Conservation (phyloP, 2,113 vertebrate genomes). For the Hydrochoerus hydrochaeris region DNA sequence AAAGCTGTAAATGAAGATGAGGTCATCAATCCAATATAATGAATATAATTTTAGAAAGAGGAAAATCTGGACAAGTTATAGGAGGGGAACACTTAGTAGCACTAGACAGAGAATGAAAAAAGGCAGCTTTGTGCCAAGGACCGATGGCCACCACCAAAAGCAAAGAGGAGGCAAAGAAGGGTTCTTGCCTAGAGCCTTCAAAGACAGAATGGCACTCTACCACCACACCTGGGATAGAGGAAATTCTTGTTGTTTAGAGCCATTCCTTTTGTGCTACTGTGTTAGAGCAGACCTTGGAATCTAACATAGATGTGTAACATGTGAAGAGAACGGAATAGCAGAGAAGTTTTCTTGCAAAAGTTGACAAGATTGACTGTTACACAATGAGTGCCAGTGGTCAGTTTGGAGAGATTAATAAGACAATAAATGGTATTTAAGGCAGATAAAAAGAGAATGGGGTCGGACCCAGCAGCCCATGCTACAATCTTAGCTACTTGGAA, state of each 20-base stretch:
- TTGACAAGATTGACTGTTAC: neutral
- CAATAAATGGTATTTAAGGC: neutral
- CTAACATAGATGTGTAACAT: neutral
- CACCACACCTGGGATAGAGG: neutral
- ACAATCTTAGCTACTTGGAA: neutral
- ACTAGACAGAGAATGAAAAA: neutral
- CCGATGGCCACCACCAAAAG: neutral
- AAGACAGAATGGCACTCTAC: neutral
- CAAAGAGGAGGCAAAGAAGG: neutral
- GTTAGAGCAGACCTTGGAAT: neutral
- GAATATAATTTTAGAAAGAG: neutral
- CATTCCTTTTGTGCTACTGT: neutral
- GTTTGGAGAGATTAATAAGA: neutral
- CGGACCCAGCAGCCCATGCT: neutral
- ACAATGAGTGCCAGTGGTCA: neutral
- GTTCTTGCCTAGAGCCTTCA: neutral
- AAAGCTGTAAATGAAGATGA: neutral
- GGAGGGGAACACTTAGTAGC: neutral
- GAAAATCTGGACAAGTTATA: neutral
- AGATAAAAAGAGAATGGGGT: neutral
- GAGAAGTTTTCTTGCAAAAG: neutral
- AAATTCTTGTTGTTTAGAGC: neutral
- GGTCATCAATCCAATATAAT: neutral
- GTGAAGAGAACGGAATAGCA: neutral
- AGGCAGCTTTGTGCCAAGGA: neutral